phyloP scores from a whole-genome alignment of 1,140 invertebrate species.

The Drosophila pseudoananassae region DNA sequence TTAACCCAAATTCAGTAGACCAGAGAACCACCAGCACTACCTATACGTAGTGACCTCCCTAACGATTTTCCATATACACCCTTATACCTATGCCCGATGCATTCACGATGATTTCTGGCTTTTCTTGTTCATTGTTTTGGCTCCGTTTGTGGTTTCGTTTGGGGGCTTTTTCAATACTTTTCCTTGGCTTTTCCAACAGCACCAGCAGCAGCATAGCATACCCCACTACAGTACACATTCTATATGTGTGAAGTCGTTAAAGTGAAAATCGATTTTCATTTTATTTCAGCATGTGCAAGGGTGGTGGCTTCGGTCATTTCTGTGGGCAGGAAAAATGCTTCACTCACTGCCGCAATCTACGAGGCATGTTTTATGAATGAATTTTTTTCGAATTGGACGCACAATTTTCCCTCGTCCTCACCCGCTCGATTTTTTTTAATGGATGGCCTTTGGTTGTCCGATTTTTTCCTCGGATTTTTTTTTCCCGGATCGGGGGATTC shows the following conservation, averaged over 20 bases:
- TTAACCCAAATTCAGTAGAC: slow-evolving; percentile 63
- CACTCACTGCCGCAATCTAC: slow-evolving; percentile 71
- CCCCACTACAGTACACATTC: slow-evolving; percentile 10
- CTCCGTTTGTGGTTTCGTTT: slow-evolving; percentile 65
- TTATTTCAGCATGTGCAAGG: slow-evolving; percentile 65
- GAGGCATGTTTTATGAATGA: slow-evolving; percentile 78
- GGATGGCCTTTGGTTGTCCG: slow-evolving; percentile 41
- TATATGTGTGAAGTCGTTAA: slow-evolving; percentile 78
- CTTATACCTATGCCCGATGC: slow-evolving; percentile 54
- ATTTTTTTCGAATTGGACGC: slow-evolving; percentile 75
- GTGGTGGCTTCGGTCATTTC: slow-evolving; percentile 27
- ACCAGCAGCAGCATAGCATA: background rate
- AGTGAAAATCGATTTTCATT: slow-evolving; percentile 78
- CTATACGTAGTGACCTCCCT: background rate
- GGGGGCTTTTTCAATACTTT: slow-evolving; percentile 54
- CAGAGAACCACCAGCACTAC: slow-evolving; percentile 5
- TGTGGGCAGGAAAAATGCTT: slow-evolving; percentile 58
- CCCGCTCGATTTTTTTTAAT: slow-evolving; percentile 47
- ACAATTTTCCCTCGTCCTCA: slow-evolving; percentile 55
- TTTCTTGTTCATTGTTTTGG: slow-evolving; percentile 60
- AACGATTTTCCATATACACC: slow-evolving; percentile 1
- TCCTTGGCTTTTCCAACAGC: slow-evolving; percentile 30
- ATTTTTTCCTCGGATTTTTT: slow-evolving; percentile 1
- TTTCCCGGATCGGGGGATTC: slow-evolving; percentile 19
- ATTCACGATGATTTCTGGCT: slow-evolving; percentile 53